phyloP scores from a whole-genome alignment of 2,113 vertebrate species.

The Colinus virginianus region DNA sequence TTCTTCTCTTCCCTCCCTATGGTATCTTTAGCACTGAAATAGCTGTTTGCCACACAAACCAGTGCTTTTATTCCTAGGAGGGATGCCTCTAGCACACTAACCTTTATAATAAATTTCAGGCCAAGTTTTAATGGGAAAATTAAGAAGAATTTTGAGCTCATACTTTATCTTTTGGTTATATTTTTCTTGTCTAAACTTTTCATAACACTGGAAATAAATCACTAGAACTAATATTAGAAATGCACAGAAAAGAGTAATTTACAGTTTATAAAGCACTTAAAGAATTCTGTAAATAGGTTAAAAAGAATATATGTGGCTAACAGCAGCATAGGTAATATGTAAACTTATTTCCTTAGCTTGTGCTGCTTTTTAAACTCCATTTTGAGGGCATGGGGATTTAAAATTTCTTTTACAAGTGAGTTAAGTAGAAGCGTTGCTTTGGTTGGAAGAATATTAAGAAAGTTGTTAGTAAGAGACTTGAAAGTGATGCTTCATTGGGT shows the following conservation, averaged over 20 bases:
- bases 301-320: background rate
- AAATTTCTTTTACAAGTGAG: background rate
- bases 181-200: background rate
- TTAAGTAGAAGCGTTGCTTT: background rate
- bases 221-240: too few species aligned
- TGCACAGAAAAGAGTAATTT: background rate
- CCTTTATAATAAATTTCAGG: background rate
- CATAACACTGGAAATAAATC: background rate
- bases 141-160: background rate
- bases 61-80: background rate
- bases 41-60: background rate
- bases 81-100: background rate
- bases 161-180: background rate
- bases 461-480: rapidly evolving
- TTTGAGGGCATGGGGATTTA: background rate
- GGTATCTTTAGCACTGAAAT: background rate
- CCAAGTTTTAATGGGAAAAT: background rate
- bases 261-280: background rate
- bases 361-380: background rate
- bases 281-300: background rate
- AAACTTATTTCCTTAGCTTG: background rate
- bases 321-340: background rate
- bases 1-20: background rate
- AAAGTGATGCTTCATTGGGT: background rate
- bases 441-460: background rate